These are phyloP conservation scores for Gymnocheta viridis DNA, from an alignment of 2,888 invertebrate species.

Conservation along the genomic window DNA sequence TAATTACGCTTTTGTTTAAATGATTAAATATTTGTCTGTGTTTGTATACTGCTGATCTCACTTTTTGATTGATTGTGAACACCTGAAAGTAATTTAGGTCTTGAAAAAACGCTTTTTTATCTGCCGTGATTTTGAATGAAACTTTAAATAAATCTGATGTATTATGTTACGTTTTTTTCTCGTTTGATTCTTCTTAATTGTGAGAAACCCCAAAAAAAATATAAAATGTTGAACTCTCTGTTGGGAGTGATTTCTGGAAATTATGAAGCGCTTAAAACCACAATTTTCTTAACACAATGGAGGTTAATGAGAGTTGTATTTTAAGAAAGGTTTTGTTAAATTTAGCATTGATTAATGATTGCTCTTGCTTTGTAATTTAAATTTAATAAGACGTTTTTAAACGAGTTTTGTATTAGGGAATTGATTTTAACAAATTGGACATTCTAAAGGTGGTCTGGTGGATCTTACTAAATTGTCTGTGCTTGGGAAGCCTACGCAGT, in stretches of 20 bases:
- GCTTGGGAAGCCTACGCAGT: neutral
- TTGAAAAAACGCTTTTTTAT: slow-evolving; percentile 44
- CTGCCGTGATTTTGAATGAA: slow-evolving; percentile 29
- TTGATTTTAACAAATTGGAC: neutral
- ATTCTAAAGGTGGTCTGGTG: neutral
- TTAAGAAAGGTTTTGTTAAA: slow-evolving; percentile 5
- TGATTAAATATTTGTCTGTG: slow-evolving; percentile 24
- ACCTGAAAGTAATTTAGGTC: slow-evolving; percentile 59
- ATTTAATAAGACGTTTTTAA: neutral
- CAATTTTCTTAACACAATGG: neutral
- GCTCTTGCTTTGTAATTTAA: neutral
- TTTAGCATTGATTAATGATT: slow-evolving; percentile 27
- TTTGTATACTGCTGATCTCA: slow-evolving; percentile 61
- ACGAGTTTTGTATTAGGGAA: neutral
- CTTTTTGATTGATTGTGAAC: slow-evolving; percentile 67
- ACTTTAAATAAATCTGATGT: slow-evolving; percentile 39
- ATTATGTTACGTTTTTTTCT: slow-evolving; percentile 13
- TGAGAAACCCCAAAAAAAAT: neutral
- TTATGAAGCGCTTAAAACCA: slow-evolving; percentile 7
- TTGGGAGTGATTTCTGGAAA: slow-evolving; percentile 30
- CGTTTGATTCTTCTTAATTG: slow-evolving; percentile 1
- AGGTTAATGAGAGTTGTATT: slow-evolving; percentile 6
- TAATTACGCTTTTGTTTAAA: slow-evolving; percentile 63
- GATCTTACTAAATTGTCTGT: neutral
- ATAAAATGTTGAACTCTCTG: neutral